Base-by-base conservation (phyloP, 1,140 invertebrate species). In the Sitodiplosis mosellana region DNA sequence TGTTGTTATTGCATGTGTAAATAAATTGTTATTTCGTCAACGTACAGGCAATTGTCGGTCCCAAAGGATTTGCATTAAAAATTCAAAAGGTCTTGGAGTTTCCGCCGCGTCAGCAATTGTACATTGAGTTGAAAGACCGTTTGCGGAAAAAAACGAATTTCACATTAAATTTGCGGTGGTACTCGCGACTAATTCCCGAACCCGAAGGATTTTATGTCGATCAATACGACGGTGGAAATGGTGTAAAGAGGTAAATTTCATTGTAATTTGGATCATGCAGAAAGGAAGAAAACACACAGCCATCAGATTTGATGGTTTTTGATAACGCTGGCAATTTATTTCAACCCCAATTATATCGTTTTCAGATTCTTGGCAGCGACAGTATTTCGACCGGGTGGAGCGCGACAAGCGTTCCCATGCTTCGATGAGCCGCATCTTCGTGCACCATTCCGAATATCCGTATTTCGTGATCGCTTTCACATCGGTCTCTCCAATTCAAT, bases 401-500 rank as follows among this genome's bases (percentile, higher is more conserved):
- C 94, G 0, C 73, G 94, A 15, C 78, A 82, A 48, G 90, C 92
- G 0, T 99, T 98, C 60, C 94, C 94, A 1, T 97, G 92, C 60
- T 90, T 96, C 55, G 94, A 98, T 62, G 94, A 99, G 56, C 94
- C 93, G 0, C 84, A 92, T 45, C 80, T 95, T 49, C 88, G 96
- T 60, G 91, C 94, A 0, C 81, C 78, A 44, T 99, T 95, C 68
- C 83, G 83, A 58, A 73, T 93, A 42, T 87, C 84, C 6, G 86
- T 92, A 50, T 83, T 89, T 45, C 75, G 88, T 53, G 85, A 89
- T 57, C 61, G 62, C 51, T 83, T 87, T 62, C 85, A 90, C 59
- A 86, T 87, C 52, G 84, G 86, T 0, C 66, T 90, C 18, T 91
- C 86, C 55, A 92, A 92, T 56, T 90, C 86, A 76, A 87, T 87